Percentiles rank a stretch among this genome's conserved stretches.
Evolutionary conservation across 1,140 invertebrate genomes (phyloP).

Genomic region (Andrena cerasifolii): DNA sequence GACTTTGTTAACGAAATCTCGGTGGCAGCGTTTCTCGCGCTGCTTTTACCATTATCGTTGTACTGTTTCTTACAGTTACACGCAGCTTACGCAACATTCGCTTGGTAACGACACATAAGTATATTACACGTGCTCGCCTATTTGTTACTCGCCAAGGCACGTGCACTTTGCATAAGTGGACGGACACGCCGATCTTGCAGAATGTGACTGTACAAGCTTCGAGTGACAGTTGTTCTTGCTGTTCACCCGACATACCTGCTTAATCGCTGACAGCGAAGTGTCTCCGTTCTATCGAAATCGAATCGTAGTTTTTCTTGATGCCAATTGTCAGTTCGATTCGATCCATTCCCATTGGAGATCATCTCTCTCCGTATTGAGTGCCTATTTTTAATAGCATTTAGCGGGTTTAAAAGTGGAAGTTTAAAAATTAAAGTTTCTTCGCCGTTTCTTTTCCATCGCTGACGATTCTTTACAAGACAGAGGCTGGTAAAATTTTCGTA

Average conservation of each 20-base stretch:
- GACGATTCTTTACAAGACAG: no score
- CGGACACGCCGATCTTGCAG: conserved; percentile 76
- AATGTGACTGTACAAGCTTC: conserved; percentile 78
- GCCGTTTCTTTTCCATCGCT: no score
- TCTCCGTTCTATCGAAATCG: conserved; percentile 20
- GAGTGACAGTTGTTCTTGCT: conserved; percentile 73
- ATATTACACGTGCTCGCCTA: conserved; percentile 48
- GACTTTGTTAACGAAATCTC: background rate
- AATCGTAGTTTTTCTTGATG: background rate
- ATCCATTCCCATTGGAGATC: background rate
- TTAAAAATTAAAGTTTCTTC: no score
- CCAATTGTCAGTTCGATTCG: background rate
- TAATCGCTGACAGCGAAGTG: conserved; percentile 32
- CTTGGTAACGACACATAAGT: conserved; percentile 67
- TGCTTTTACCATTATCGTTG: conserved; percentile 17
- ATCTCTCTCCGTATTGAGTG: no score
- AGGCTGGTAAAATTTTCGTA: no score
- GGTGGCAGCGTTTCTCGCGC: background rate
- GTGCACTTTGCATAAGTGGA: conserved; percentile 61
- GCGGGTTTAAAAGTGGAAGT: no score
- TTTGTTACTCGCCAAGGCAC: conserved; percentile 46
- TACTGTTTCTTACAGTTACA: conserved; percentile 53
- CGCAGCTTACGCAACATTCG: conserved; percentile 69
- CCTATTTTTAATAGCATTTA: no score
- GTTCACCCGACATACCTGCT: conserved; percentile 55